Percentiles rank a stretch among this genome's conserved stretches.
phyloP scores from a whole-genome alignment of 2,113 vertebrate species.

The Podiceps cristatus region DNA sequence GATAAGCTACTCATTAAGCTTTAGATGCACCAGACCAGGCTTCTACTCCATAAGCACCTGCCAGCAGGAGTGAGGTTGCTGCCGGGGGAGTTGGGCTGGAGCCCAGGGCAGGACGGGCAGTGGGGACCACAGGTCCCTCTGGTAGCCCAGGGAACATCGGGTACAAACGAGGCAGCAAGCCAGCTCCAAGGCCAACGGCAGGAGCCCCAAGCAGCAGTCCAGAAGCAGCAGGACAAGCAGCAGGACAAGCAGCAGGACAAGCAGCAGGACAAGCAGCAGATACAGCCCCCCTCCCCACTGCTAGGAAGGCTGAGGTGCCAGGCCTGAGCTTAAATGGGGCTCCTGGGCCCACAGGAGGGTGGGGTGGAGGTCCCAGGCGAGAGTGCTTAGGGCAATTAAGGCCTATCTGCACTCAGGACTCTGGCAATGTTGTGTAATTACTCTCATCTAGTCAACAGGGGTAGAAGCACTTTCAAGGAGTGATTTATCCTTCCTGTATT shows the following conservation, averaged over 20 bases:
- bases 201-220: not conserved
- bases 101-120: not conserved
- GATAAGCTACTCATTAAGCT: not conserved
- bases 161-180: not conserved
- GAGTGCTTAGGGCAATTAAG: not conserved
- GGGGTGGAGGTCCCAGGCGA: not conserved
- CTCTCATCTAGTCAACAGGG: not conserved
- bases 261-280: not conserved
- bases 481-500: not conserved
- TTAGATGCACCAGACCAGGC: not conserved
- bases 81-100: not conserved
- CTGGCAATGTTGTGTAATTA: not conserved
- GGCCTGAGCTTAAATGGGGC: not conserved
- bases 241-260: not conserved
- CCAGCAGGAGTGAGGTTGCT: not conserved
- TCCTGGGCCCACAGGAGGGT: not conserved
- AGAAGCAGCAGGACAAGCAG: not conserved
- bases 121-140: not conserved
- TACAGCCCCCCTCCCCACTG: too few relatives aligned
- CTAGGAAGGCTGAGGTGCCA: rapidly evolving
- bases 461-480: not conserved
- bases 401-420: not conserved
- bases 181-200: rapidly evolving
- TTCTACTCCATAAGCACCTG: not conserved
- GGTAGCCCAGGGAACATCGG: not conserved